A percentile compares a stretch with the other conserved stretches of the same genome.
These are phyloP conservation scores for Coenobita brevimanus DNA, from an alignment of 1,140 invertebrate genomes.

Conservation along the genomic window DNA sequence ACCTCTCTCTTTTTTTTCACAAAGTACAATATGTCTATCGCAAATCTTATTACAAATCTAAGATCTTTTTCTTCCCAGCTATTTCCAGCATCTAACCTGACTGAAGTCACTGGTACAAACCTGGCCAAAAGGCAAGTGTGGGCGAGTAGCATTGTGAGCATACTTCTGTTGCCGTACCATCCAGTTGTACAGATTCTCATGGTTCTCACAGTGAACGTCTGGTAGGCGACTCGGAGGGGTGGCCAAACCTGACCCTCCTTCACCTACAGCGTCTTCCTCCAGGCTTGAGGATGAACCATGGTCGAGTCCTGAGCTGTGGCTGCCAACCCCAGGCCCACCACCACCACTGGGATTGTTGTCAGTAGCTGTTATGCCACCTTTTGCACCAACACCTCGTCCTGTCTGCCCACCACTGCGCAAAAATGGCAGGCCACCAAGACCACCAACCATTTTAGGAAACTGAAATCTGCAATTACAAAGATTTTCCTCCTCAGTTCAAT, in stretches of 20 bases:
- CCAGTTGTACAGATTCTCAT: constrained; percentile 66
- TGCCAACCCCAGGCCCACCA: constrained; percentile 23
- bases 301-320: constrained; percentile 59
- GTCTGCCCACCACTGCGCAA: constrained; percentile 35
- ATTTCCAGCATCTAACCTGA: too few relatives aligned
- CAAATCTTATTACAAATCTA: too few relatives aligned
- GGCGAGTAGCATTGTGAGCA: constrained; percentile 29
- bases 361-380: neutral
- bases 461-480: constrained; percentile 41
- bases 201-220: constrained; percentile 40
- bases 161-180: constrained; percentile 53
- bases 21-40: too few relatives aligned
- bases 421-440: constrained; percentile 39
- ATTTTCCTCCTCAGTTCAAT: too few relatives aligned
- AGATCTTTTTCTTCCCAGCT: too few relatives aligned
- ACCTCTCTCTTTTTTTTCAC: too few relatives aligned
- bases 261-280: constrained; percentile 21
- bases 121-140: constrained; percentile 49
- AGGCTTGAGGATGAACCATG: constrained; percentile 53
- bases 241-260: constrained; percentile 41
- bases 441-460: constrained; percentile 46
- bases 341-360: neutral
- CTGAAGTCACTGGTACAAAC: too few relatives aligned
- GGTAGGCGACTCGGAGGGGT: constrained; percentile 35
- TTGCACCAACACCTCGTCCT: neutral